These are phyloP conservation scores for Propsilocerus akamusi DNA, from an alignment of 1,140 invertebrate species.

Conservation along the genomic window DNA sequence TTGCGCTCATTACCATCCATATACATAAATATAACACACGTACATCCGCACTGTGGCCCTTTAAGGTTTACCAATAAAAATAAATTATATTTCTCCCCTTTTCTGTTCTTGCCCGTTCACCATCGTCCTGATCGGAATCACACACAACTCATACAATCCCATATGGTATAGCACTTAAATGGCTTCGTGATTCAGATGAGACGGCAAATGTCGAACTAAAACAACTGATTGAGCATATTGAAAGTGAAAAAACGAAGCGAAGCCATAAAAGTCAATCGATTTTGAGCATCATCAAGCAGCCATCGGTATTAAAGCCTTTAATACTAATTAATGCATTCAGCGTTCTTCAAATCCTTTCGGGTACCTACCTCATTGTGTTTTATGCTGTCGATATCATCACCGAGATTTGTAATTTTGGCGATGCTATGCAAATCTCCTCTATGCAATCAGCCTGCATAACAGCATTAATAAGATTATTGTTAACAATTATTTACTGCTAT, in stretches of 20 bases:
- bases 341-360: slow-evolving; percentile 45
- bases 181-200: slow-evolving; percentile 40
- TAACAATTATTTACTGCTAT: slow-evolving; percentile 39
- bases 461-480: slow-evolving; percentile 36
- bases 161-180: slow-evolving; percentile 38
- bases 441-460: slow-evolving; percentile 42
- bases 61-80: no score
- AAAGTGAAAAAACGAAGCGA: slow-evolving; percentile 28
- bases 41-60: no score
- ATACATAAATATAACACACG: no score
- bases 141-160: no score
- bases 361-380: slow-evolving; percentile 53
- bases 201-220: slow-evolving; percentile 24
- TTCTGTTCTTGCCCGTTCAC: no score
- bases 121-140: no score
- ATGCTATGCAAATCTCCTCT: slow-evolving; percentile 21
- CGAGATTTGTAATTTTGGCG: slow-evolving; percentile 25
- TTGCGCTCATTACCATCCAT: no score
- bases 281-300: slow-evolving; percentile 27
- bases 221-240: slow-evolving; percentile 13
- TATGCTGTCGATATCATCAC: slow-evolving; percentile 49
- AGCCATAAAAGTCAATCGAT: slow-evolving; percentile 25
- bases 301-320: slow-evolving; percentile 45
- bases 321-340: slow-evolving; percentile 50
- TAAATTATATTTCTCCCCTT: no score